phyloP scores from a whole-genome alignment of 64 coral and sea anemone genomes.

The Pocillopora damicornis region DNA sequence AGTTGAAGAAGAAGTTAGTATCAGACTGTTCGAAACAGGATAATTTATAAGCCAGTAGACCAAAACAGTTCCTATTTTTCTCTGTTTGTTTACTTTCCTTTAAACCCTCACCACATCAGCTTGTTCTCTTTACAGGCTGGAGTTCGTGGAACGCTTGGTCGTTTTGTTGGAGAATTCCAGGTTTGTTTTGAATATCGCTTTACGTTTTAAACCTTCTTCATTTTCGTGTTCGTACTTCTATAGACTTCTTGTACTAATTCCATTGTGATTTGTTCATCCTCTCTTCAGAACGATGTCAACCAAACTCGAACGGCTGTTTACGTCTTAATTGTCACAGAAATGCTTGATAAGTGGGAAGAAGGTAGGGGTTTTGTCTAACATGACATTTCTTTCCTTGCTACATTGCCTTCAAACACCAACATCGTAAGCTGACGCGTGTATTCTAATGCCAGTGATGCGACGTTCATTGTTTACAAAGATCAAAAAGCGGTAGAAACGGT shows the following conservation, averaged over 20 bases:
- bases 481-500: no score
- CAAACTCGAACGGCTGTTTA: slow-evolving; percentile 67
- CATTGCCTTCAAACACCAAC: no score
- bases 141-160: slow-evolving; percentile 80
- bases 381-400: no score
- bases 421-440: no score
- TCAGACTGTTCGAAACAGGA: background rate
- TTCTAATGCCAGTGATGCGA: no score
- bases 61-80: background rate
- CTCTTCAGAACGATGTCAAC: slow-evolving; percentile 78
- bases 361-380: background rate
- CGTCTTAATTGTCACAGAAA: slow-evolving; percentile 87
- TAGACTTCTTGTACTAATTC: background rate
- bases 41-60: background rate
- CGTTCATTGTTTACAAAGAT: no score
- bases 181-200: slow-evolving; percentile 38
- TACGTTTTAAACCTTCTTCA: background rate
- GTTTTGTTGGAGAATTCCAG: slow-evolving; percentile 87
- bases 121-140: slow-evolving; percentile 60
- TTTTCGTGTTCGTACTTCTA: background rate
- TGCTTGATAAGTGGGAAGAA: slow-evolving; percentile 78
- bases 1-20: slow-evolving; percentile 94
- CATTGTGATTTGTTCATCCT: background rate
- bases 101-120: background rate
- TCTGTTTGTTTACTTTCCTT: background rate